These are phyloP conservation scores for Sclerodermus sp. DNA, from an alignment of 2,888 invertebrate species.

Conservation along the genomic window DNA sequence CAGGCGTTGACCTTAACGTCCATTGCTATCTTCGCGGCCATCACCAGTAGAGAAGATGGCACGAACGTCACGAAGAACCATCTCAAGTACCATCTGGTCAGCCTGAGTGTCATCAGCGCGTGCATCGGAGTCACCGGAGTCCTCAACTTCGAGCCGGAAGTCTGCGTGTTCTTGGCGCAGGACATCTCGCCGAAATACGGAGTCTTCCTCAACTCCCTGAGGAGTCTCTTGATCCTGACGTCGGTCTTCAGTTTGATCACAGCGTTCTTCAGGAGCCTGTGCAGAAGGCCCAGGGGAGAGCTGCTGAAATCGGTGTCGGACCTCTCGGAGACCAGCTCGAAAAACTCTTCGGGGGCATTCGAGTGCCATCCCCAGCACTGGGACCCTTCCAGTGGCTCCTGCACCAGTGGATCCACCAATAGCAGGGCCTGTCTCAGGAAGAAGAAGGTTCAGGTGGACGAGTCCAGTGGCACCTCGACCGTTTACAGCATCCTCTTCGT, in stretches of 20 bases:
- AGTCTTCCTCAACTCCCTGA: slow-evolving; percentile 45
- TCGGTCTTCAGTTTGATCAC: slow-evolving; percentile 36
- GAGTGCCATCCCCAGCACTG: slow-evolving; percentile 52
- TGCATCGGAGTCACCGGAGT: slow-evolving; percentile 60
- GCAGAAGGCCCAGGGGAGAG: slow-evolving; percentile 41
- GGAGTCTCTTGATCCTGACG: slow-evolving; percentile 35
- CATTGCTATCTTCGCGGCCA: slow-evolving; percentile 52
- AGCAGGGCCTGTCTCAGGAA: slow-evolving; percentile 60
- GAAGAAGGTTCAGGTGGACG: slow-evolving; percentile 48
- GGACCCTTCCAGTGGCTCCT: slow-evolving; percentile 60
- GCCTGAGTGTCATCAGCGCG: slow-evolving; percentile 57
- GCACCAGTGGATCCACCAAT: slow-evolving; percentile 63
- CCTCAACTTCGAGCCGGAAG: slow-evolving; percentile 51
- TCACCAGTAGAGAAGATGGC: slow-evolving; percentile 41
- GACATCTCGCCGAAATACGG: slow-evolving; percentile 50
- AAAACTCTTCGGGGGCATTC: slow-evolving; percentile 50
- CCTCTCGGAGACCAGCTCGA: slow-evolving; percentile 51
- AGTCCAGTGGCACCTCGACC: slow-evolving; percentile 59
- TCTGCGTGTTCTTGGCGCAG: slow-evolving; percentile 49
- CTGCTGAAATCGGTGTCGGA: slow-evolving; percentile 50
- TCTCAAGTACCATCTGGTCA: slow-evolving; percentile 58
- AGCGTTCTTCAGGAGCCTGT: slow-evolving; percentile 29
- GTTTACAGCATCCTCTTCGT: slow-evolving; percentile 60
- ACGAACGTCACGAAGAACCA: slow-evolving; percentile 51
- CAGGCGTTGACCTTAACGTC: slow-evolving; percentile 59